These are phyloP conservation scores for Brachyhypopomus gauderio DNA, from an alignment of 2,113 vertebrate genomes.

Conservation along the genomic window DNA sequence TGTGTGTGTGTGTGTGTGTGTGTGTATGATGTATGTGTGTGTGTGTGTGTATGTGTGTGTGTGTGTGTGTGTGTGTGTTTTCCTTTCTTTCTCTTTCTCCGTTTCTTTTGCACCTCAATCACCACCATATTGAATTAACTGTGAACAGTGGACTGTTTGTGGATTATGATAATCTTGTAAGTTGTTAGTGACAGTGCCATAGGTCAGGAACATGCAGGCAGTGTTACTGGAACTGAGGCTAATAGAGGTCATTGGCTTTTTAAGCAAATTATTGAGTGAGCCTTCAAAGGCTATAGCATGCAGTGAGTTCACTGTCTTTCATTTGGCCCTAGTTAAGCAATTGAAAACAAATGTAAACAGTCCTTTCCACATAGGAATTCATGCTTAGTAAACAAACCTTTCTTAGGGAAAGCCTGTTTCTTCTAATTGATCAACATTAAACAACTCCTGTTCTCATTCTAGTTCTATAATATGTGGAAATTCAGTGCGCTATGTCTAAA, in stretches of 20 bases:
- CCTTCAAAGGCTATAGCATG: no score
- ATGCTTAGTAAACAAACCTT: neutral
- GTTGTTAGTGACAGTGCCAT: neutral
- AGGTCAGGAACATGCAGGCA: neutral
- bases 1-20: no score
- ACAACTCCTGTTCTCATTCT: no score
- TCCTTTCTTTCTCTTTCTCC: neutral
- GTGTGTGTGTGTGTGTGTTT: no score
- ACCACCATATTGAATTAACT: slow-evolving; percentile 4
- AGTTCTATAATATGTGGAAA: slow-evolving; percentile 3
- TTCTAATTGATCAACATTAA: no score
- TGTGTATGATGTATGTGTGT: no score
- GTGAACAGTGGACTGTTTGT: neutral
- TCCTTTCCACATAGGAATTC: neutral
- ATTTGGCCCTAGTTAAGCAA: slow-evolving; percentile 1
- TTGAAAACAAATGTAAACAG: neutral
- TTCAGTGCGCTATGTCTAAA: neutral
- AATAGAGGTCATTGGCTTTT: neutral
- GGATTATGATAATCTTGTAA: slow-evolving; percentile 3
- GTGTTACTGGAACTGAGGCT: neutral
- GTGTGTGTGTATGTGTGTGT: no score
- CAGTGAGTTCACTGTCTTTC: neutral
- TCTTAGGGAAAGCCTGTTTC: neutral
- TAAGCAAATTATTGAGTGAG: no score
- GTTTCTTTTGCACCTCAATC: slow-evolving; percentile 45